Conservation (phyloP, 2,113 vertebrate species). For the Tylochromis polylepis region DNA sequence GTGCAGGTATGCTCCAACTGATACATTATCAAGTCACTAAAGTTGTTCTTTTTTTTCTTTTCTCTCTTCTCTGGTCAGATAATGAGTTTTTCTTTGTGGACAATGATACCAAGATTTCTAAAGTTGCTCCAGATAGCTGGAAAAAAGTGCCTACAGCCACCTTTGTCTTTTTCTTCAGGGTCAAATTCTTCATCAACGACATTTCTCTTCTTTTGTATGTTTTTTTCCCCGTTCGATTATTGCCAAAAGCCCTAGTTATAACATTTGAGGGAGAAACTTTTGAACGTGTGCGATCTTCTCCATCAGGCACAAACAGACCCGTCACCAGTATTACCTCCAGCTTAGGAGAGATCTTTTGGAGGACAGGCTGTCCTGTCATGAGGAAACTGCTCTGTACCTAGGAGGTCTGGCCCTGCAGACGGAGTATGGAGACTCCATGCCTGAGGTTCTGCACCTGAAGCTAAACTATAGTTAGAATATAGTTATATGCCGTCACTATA, state of each 20-base stretch:
- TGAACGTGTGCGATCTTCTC: neutral
- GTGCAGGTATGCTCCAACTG: neutral
- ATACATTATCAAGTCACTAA: neutral
- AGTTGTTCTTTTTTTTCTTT: neutral
- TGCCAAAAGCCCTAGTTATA: neutral
- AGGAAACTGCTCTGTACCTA: slow-evolving; percentile 79
- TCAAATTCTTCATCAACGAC: slow-evolving; percentile 85
- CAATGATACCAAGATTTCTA: slow-evolving; percentile 82
- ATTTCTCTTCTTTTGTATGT: slow-evolving; percentile 82
- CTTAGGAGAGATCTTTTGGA: slow-evolving; percentile 87
- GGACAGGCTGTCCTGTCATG: slow-evolving; percentile 77
- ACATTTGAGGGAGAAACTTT: neutral
- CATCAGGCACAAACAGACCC: slow-evolving; percentile 78
- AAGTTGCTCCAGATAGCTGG: slow-evolving; percentile 85
- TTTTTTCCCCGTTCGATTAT: accelerated
- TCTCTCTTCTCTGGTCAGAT: slow-evolving; percentile 61
- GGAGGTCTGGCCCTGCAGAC: slow-evolving; percentile 83
- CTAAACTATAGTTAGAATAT: neutral
- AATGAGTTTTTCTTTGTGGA: slow-evolving; percentile 90
- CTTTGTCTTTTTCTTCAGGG: slow-evolving; percentile 82
- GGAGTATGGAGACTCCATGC: slow-evolving; percentile 79
- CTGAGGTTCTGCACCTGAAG: slow-evolving; percentile 71
- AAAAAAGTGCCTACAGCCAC: slow-evolving; percentile 79
- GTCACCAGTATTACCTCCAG: slow-evolving; percentile 89
- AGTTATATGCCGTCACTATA: neutral